Base-by-base conservation (phyloP, 2,113 vertebrate genomes). In the Callospermophilus lateralis region DNA sequence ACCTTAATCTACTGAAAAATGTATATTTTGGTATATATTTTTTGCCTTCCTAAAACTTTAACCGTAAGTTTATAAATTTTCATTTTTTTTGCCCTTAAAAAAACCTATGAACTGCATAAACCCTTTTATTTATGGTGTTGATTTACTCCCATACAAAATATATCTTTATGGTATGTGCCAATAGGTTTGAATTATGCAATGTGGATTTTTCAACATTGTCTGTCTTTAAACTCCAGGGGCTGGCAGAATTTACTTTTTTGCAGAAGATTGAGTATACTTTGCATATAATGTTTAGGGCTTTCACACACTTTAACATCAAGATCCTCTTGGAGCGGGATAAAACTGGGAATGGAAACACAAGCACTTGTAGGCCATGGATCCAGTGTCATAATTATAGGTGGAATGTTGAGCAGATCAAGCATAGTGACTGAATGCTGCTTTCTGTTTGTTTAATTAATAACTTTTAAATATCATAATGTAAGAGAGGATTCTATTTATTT, bases 231-330 rank as follows among this genome's bases (percentile, higher is more conserved):
- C 51, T 32, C 30, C 28, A 78, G 24, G 28, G 26, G 1, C 17
- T 45, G 28, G 32, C 8, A 79, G 84, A 5, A 15, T 19, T 13
- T 11, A 5, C 5, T 11, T 8, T 22, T 53, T 55, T 37, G 0
- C 2, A 81, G 9, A 63, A 10, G 12, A 26, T 13, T 34, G 26
- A 9, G 19, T 2, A 78, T 12, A 92, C 10, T 17, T 3, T 80
- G 2, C 5, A 4, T 9, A 15, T 55, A 4, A 78, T 11, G 13
- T 10, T 87, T 30, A 65, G 26, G 9, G 8, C n/a, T 86, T 85
- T 84, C 32, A 61, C 1, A 4, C 17, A 45, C 1, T 1, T 65
- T 61, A 12, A 0, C n/a, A 26, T 28, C 39, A 63, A 6, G 37
- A 2, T 28, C 9, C 34, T 30, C 1, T 39, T 67, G 17, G 2